Conservation (phyloP, 2,888 invertebrate genomes). For the Cosmia trapezina region DNA sequence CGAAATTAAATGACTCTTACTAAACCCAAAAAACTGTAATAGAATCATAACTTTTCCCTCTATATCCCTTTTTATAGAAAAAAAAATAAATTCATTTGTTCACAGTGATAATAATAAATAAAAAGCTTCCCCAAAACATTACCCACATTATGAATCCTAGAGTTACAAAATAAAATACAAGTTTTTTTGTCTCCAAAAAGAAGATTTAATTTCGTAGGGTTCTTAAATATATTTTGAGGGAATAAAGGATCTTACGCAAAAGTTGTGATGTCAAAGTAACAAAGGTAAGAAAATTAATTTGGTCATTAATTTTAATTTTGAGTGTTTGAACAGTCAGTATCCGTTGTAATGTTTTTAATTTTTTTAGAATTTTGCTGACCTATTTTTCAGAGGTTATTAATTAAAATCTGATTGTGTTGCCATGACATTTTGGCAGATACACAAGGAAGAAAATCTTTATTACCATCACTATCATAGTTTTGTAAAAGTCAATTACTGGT, state of each 20-base stretch:
- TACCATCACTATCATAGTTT: not conserved
- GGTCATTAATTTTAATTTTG: slow-evolving; percentile 17
- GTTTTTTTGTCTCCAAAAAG: slow-evolving; percentile 39
- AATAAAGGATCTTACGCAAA: slow-evolving; percentile 21
- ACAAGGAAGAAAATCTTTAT: not conserved
- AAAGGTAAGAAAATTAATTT: slow-evolving; percentile 50
- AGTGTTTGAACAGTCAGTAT: slow-evolving; percentile 21
- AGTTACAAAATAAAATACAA: slow-evolving; percentile 38
- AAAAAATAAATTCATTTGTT: slow-evolving; percentile 39
- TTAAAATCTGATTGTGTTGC: not conserved
- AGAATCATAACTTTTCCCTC: slow-evolving; percentile 7
- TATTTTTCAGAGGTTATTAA: not conserved
- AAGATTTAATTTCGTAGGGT: slow-evolving; percentile 42
- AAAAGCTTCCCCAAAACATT: slow-evolving; percentile 28
- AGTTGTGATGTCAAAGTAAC: slow-evolving; percentile 26
- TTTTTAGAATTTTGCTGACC: not conserved
- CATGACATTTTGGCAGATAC: not conserved
- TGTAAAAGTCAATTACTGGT: not conserved
- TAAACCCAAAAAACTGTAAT: slow-evolving; percentile 14
- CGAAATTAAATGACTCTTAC: slow-evolving; percentile 13
- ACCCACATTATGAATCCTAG: slow-evolving; percentile 31
- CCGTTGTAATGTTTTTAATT: not conserved
- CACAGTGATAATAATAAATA: slow-evolving; percentile 19
- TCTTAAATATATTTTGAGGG: slow-evolving; percentile 28
- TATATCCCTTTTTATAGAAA: not conserved